These are phyloP conservation scores for Rhea pennata DNA, from an alignment of 2,113 vertebrate species.

Conservation along the genomic window DNA sequence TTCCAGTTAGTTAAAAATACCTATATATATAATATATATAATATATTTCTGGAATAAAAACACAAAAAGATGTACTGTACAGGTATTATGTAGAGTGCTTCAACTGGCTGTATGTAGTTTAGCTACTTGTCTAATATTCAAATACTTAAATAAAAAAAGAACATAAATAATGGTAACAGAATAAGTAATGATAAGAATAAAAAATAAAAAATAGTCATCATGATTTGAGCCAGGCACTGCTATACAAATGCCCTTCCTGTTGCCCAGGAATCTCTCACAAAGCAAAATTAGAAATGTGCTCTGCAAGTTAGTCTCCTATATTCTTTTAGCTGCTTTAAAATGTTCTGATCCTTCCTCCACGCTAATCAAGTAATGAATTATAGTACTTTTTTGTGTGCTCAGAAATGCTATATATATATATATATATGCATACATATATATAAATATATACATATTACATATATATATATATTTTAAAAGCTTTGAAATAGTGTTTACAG, in stretches of 20 bases:
- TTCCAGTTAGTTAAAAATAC: conserved; percentile 73
- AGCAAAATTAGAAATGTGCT: neutral
- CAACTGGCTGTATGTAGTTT: conserved; percentile 19
- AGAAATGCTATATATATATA: conserved; percentile 63
- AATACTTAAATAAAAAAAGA: conserved; percentile 55
- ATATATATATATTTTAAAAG: neutral
- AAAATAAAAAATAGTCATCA: neutral
- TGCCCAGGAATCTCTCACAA: conserved; percentile 10
- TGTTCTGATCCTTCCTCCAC: conserved; percentile 5
- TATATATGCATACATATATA: conserved; percentile 37
- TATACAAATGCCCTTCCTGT: conserved; percentile 18
- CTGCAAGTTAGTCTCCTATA: neutral
- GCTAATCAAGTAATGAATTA: conserved; percentile 24
- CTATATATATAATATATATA: conserved; percentile 49
- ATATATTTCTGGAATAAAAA: conserved; percentile 56
- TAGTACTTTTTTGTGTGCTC: conserved; percentile 58
- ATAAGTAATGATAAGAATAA: conserved; percentile 2
- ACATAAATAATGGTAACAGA: conserved; percentile 49
- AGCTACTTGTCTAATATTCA: conserved; percentile 40
- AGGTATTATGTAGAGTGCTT: conserved; percentile 39
- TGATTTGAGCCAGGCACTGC: neutral
- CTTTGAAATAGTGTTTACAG: conserved; percentile 68
- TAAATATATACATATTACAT: conserved; percentile 53
- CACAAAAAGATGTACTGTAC: conserved; percentile 49
- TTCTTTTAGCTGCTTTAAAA: conserved; percentile 18